A percentile compares a stretch with the other conserved stretches of the same genome.
These are phyloP conservation scores for Tachuris rubrigastra DNA, from an alignment of 2,113 vertebrate species.

Conservation along the genomic window DNA sequence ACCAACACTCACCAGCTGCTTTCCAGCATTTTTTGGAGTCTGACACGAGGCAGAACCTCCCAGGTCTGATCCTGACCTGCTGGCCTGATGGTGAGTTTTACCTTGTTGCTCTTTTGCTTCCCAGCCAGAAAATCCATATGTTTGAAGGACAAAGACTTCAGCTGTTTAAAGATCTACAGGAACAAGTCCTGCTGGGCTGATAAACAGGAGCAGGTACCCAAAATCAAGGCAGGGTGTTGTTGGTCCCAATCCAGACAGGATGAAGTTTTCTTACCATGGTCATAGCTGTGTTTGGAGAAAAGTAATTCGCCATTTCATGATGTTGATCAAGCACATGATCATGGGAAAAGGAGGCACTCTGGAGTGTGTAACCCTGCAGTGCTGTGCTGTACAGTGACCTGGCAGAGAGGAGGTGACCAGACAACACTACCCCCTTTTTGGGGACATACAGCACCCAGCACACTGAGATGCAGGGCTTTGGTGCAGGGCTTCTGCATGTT, in stretches of 20 bases:
- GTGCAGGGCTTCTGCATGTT: not conserved
- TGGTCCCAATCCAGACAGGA: not conserved
- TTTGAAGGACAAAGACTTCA: not conserved
- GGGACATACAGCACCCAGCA: not conserved
- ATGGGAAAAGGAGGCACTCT: not conserved
- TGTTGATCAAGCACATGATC: not conserved
- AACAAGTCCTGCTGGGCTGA: not conserved
- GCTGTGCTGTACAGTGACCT: not conserved
- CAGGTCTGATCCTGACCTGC: not conserved
- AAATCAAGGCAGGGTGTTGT: not conserved
- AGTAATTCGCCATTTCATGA: not conserved
- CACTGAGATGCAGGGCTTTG: not conserved
- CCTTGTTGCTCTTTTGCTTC: not conserved
- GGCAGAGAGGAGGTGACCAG: not conserved
- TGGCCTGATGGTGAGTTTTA: not conserved
- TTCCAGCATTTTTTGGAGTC: not conserved
- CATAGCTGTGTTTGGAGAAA: not conserved
- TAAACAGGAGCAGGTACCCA: not conserved
- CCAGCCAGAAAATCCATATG: rapidly evolving
- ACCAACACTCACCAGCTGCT: not conserved
- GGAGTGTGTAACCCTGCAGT: rapidly evolving
- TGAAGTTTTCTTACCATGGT: not conserved
- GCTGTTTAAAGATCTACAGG: not conserved
- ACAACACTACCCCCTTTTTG: not conserved
- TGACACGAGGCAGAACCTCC: not conserved